Evolutionary conservation across 2,888 invertebrate genomes (phyloP), one percentile per base, ranked within the genome.

Genomic region (Sesia bembeciformis): DNA sequence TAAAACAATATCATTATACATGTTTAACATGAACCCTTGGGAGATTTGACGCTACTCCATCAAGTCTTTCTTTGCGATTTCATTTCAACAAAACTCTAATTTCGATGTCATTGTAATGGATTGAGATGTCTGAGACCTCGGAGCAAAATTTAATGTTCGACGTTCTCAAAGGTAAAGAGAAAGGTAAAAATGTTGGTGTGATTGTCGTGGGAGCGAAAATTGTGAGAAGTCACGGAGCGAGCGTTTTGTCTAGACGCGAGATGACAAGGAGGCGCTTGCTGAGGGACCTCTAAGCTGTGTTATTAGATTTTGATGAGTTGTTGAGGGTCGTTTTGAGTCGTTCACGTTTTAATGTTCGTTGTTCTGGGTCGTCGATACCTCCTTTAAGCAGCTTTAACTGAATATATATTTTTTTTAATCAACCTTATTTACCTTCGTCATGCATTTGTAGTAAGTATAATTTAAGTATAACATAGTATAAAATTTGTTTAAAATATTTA

Each of bases 211-310:
- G 78, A 81, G 75, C 70, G 76, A 69, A 78, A 78, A 82, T 79
- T 73, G 80, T 72, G 79, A 81, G 81, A 84, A 87, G 87, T 84
- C 86, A 83, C 85, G 84, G 76, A 76, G 76, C 74, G 2, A 23
- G 68, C 52, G 72, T 76, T 79, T 80, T 83, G 87, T 87, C 87
- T 86, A 87, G 86, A 86, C 86, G 58, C 69, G 73, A 73, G 77
- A 75, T 74, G 78, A 76, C 75, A 76, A 74, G 70, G 62, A 58
- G 66, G 66, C 66, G 65, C 63, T 70, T 64, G 67, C 65, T 59
- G 61, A 60, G 61, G 61, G 65, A 66, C 51, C 39, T 60, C 72
- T 78, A 78, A 78, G 76, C 68, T 67, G 62, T 68, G 72, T 81
- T 83, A 84, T 84, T 83, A 76, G 78, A 76, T 80, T 80, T 78